Base-by-base conservation (phyloP, 2,888 invertebrate species). In the Pollenia amentaria region DNA sequence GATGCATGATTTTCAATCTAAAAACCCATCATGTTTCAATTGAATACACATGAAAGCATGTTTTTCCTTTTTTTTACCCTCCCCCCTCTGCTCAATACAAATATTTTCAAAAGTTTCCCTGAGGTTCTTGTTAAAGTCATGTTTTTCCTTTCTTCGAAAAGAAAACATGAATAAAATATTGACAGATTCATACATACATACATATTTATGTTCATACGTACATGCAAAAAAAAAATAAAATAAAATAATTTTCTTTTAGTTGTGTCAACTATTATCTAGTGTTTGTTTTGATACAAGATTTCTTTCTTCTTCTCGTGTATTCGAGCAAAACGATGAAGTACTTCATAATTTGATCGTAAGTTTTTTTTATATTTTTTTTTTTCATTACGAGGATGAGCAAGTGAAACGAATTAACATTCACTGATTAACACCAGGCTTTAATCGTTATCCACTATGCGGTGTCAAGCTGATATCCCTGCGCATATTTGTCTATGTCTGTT, bases 51-150 rank as follows among this genome's bases (percentile, higher is more conserved):
- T 38, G 18, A 40, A 77, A 65, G 48, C 18, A 72, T 60, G 29
- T 64, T 77, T 48, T 16, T 44, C 12, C 57, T 55, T n/a, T 62
- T 14, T 65, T 18, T n/a, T 48, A 14, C 40, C 11, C 46, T 46
- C 29, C 29, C 29, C 29, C 3, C 6, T 29, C 29, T 29, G 29
- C 29, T 6, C 9, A 12, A 65, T n/a, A 78, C 18, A 14, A 64
- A 10, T 53, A 51, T 38, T 55, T 53, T 62, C 1, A 14, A 67
- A 69, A 62, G 16, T 69, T 73, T 70, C 75, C 77, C 81, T 16
- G 75, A 64, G 79, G 51, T 79, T 79, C 65, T 76, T 83, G 79
- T 65, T 65, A 14, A 70, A 83, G 75, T 83, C 70, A 44, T 83
- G 75, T 76, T 83, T 72, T 72, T 64, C 21, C 42, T 40, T 80